Conservation (phyloP, 2,888 invertebrate genomes). For the Aplocera efformata region DNA sequence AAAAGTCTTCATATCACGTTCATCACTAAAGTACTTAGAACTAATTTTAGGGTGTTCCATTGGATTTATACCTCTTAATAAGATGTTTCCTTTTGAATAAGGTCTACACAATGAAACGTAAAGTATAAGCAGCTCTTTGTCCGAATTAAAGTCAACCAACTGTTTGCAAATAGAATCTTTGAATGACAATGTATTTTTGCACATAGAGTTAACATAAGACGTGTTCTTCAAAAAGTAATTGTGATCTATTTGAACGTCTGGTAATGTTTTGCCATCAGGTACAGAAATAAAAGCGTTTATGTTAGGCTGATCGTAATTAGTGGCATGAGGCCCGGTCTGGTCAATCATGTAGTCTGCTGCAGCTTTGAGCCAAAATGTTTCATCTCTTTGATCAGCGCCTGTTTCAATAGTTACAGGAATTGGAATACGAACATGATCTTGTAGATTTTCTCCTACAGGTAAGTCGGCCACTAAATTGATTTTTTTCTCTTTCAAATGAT, state of each 20-base stretch:
- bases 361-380: constrained; percentile 57
- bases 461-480: constrained; percentile 53
- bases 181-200: constrained; percentile 51
- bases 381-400: constrained; percentile 48
- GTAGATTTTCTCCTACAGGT: constrained; percentile 69
- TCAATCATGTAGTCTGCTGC: constrained; percentile 61
- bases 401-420: constrained; percentile 59
- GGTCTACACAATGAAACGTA: constrained; percentile 64
- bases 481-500: constrained; percentile 45
- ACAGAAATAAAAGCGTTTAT: constrained; percentile 66
- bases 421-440: constrained; percentile 70
- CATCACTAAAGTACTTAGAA: constrained; percentile 62
- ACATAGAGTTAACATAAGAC: constrained; percentile 53
- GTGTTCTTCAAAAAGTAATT: constrained; percentile 67
- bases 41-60: constrained; percentile 61
- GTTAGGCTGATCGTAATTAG: constrained; percentile 67
- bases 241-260: constrained; percentile 70
- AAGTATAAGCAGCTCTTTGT: constrained; percentile 61
- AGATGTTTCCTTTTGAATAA: constrained; percentile 56
- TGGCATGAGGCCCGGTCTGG: constrained; percentile 60
- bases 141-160: constrained; percentile 51
- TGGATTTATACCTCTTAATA: constrained; percentile 47
- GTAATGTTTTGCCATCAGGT: constrained; percentile 46
- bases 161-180: constrained; percentile 60
- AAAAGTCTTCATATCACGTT: constrained; percentile 56